These are phyloP conservation scores for Malurus leucopterus DNA, from an alignment of 2,797 vertebrate genomes.

Conservation along the genomic window DNA sequence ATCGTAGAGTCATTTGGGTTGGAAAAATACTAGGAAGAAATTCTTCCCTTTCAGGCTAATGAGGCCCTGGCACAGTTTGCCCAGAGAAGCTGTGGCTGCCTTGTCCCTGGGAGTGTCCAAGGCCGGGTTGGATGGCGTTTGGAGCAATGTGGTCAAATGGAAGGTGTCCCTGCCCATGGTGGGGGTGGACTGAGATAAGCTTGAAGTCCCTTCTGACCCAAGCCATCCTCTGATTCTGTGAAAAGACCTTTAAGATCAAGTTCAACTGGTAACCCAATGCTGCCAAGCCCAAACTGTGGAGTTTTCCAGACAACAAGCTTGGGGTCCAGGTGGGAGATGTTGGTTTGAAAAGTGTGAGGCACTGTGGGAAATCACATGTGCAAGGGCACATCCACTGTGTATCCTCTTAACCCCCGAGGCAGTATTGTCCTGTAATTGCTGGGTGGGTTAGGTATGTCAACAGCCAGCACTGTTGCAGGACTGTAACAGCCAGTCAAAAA, in stretches of 20 bases:
- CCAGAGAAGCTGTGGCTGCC: background rate
- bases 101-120: background rate
- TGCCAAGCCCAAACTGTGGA: background rate
- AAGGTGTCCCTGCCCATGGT: background rate
- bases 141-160: rapidly evolving
- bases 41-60: background rate
- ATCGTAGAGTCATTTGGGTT: background rate
- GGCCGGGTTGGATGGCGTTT: rapidly evolving
- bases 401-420: rapidly evolving
- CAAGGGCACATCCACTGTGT: background rate
- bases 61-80: background rate
- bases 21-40: background rate
- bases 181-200: background rate
- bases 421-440: background rate
- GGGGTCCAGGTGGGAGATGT: background rate
- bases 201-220: background rate
- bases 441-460: background rate
- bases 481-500: background rate
- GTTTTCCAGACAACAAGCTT: background rate
- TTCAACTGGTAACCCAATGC: rapidly evolving
- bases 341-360: background rate
- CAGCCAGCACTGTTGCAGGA: background rate
- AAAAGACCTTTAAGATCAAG: background rate
- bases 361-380: background rate
- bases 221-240: background rate